Evolutionary conservation across 2,888 invertebrate species (phyloP).

Genomic region (Sipha maydis): DNA sequence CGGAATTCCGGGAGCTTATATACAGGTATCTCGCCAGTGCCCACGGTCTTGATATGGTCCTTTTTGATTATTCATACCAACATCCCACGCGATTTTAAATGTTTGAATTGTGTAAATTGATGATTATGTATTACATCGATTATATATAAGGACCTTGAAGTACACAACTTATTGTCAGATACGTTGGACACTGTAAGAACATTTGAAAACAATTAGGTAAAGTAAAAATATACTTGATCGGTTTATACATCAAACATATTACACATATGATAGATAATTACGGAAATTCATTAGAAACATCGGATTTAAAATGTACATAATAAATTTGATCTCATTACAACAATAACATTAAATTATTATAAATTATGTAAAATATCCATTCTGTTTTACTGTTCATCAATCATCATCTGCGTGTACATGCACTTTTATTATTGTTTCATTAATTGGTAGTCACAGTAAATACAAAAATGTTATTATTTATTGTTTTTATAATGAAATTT

Average conservation of each 20-base stretch:
- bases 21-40: background rate
- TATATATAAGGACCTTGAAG: background rate
- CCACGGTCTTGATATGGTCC: background rate
- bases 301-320: slow-evolving; percentile 26
- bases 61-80: slow-evolving; percentile 37
- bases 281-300: background rate
- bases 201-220: slow-evolving; percentile 13
- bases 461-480: background rate
- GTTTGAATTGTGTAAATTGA: slow-evolving; percentile 28
- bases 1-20: slow-evolving; percentile 18
- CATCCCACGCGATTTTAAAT: slow-evolving; percentile 8
- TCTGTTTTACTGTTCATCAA: slow-evolving; percentile 5
- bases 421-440: slow-evolving; percentile 14
- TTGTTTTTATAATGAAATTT: slow-evolving; percentile 4
- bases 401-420: background rate
- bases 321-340: slow-evolving; percentile 22
- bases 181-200: background rate
- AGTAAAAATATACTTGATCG: slow-evolving; percentile 3
- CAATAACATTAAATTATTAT: background rate
- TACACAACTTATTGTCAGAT: background rate
- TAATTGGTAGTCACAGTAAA: background rate
- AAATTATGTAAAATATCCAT: background rate
- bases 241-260: background rate
- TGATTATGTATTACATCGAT: slow-evolving; percentile 5
- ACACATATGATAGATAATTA: background rate